Evolutionary conservation across 1,140 invertebrate species (phyloP).

Genomic region (Cryptotermes secundus): DNA sequence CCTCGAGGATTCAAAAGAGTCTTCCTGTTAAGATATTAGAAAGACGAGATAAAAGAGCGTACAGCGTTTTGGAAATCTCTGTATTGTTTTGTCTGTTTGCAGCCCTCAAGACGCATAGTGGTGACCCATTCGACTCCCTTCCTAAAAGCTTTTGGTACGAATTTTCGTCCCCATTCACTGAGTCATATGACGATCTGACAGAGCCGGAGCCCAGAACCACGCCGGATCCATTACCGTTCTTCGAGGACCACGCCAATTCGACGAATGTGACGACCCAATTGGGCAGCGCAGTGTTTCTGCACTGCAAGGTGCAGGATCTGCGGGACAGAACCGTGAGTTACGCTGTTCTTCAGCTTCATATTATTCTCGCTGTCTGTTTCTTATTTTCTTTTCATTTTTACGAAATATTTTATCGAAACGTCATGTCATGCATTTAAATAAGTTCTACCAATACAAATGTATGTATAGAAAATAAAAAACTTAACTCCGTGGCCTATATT

Average conservation of each 20-base stretch:
- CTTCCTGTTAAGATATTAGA: too few relatives aligned
- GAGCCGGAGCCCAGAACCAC: slow-evolving; percentile 54
- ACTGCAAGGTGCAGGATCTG: slow-evolving; percentile 70
- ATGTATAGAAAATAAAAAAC: too few relatives aligned
- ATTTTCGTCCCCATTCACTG: slow-evolving; percentile 60
- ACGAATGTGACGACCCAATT: slow-evolving; percentile 68
- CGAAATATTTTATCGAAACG: too few relatives aligned
- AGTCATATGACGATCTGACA: slow-evolving; percentile 52
- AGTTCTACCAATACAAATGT: too few relatives aligned
- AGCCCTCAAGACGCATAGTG: slow-evolving; percentile 26
- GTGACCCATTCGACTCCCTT: slow-evolving; percentile 45
- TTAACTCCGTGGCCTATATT: too few relatives aligned
- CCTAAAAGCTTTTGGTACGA: slow-evolving; percentile 61
- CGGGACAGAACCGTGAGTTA: slow-evolving; percentile 67
- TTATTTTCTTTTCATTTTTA: too few relatives aligned
- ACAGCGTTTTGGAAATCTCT: too few relatives aligned
- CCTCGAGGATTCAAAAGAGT: too few relatives aligned
- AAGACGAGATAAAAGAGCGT: too few relatives aligned
- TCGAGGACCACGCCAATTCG: slow-evolving; percentile 56
- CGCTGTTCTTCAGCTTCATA: too few relatives aligned
- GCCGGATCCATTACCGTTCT: slow-evolving; percentile 61
- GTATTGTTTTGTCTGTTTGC: not conserved
- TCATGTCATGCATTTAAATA: too few relatives aligned
- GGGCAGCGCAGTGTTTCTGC: slow-evolving; percentile 63
- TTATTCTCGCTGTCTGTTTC: too few relatives aligned